phyloP scores from a whole-genome alignment of 53 echinoderm and acorn worm species.

The Crossaster papposus region DNA sequence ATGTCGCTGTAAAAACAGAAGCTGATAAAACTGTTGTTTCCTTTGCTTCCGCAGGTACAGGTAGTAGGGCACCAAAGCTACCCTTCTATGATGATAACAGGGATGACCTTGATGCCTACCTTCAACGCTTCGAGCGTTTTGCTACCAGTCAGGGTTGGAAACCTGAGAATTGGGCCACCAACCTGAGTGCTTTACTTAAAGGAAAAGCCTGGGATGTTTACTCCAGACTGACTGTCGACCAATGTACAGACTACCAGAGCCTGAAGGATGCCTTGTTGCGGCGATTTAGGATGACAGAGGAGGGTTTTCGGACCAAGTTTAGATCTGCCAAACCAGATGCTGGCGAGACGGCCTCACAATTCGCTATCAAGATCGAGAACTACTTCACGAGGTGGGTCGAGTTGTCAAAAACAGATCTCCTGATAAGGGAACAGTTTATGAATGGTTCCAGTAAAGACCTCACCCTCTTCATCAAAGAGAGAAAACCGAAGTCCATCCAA shows the following conservation, averaged over 20 bases:
- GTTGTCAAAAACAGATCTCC: conserved; percentile 13
- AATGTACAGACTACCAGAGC: conserved; percentile 18
- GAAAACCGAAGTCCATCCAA: conserved; percentile 29
- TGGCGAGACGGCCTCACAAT: conserved; percentile 28
- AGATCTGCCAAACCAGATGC: conserved; percentile 16
- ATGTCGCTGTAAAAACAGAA: neutral
- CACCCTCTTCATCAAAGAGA: conserved; percentile 37
- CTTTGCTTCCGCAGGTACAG: neutral
- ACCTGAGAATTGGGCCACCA: conserved; percentile 45
- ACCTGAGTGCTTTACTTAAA: conserved; percentile 39
- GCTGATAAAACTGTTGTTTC: neutral
- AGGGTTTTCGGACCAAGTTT: conserved; percentile 28
- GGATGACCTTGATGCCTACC: conserved; percentile 46
- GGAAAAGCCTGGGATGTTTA: conserved; percentile 48
- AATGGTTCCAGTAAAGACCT: conserved; percentile 34
- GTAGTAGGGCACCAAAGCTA: conserved; percentile 6
- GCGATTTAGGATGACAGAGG: neutral
- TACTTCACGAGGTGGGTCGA: conserved; percentile 25
- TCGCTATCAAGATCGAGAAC: conserved; percentile 14
- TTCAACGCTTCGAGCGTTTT: neutral
- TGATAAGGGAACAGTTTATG: conserved; percentile 41
- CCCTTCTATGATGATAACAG: conserved; percentile 21
- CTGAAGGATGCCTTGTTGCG: conserved; percentile 11
- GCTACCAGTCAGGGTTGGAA: conserved; percentile 35
- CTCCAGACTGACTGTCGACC: neutral